phyloP scores from a whole-genome alignment of 30 jellyfish, hydroid and myxozoan species.

The Catostylus mosaicus region DNA sequence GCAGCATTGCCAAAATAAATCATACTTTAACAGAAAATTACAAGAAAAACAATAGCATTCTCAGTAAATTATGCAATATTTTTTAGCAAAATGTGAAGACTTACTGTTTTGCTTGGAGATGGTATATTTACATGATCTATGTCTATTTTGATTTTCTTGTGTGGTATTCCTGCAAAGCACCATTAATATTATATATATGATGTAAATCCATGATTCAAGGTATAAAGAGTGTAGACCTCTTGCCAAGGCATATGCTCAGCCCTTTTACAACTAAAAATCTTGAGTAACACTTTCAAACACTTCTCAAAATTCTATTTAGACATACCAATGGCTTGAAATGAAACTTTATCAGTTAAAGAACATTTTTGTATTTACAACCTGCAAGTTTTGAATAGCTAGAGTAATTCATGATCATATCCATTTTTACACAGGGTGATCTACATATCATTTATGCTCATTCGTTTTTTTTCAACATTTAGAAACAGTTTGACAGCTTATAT shows the following conservation, averaged over 20 bases:
- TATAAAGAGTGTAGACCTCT: not conserved
- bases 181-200: not conserved
- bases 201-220: not conserved
- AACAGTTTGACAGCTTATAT: too few species aligned
- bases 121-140: not conserved
- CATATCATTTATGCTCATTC: too few species aligned
- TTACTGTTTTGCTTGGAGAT: conserved; percentile 9
- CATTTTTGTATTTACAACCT: too few species aligned
- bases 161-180: not conserved
- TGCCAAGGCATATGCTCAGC: not conserved
- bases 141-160: not conserved
- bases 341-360: not conserved
- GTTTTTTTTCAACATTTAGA: too few species aligned
- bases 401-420: too few species aligned
- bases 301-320: not conserved
- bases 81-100: too few species aligned
- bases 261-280: not conserved
- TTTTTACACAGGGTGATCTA: too few species aligned
- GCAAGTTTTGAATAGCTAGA: too few species aligned
- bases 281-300: not conserved
- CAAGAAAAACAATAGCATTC: too few species aligned
- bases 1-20: too few species aligned
- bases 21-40: too few species aligned
- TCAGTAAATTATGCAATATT: too few species aligned
- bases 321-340: not conserved